phyloP scores from a whole-genome alignment of 2,888 invertebrate genomes.

The Listrodromus nycthemerus region DNA sequence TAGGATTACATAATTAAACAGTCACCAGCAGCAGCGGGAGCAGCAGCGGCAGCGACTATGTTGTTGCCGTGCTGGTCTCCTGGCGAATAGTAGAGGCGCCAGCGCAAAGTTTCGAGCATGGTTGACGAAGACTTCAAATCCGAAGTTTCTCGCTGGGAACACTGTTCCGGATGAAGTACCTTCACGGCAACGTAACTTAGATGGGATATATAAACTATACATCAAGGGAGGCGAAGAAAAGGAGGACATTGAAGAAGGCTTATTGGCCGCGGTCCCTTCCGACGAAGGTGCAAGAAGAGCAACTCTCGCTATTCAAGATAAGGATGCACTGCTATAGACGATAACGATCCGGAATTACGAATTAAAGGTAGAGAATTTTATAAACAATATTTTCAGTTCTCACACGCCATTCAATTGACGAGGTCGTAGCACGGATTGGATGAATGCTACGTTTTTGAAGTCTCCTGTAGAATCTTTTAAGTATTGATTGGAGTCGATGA shows the following conservation, averaged over 20 bases:
- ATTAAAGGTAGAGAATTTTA: neutral
- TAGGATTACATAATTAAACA: conserved; percentile 80
- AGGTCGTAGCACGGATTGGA: no score
- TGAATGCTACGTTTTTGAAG: no score
- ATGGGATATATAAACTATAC: conserved; percentile 3
- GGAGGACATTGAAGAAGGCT: neutral
- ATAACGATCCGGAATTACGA: neutral
- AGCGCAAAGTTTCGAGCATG: conserved; percentile 35
- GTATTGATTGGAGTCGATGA: no score
- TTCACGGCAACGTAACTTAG: conserved; percentile 7
- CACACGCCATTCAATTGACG: neutral
- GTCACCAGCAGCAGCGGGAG: conserved; percentile 68
- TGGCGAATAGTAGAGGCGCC: conserved; percentile 10
- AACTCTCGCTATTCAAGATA: neutral
- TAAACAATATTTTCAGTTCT: neutral
- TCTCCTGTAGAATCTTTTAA: no score
- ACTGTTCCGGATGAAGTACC: conserved; percentile 34
- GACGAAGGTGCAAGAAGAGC: neutral
- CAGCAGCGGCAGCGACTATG: conserved; percentile 20
- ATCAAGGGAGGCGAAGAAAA: neutral
- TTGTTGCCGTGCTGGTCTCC: conserved; percentile 30
- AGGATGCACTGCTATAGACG: neutral
- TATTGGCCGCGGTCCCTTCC: neutral
- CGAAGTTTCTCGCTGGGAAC: conserved; percentile 21
- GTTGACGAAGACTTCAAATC: conserved; percentile 29